A percentile compares a stretch with the other conserved stretches of the same genome.
Evolutionary conservation across 2,113 vertebrate genomes (phyloP).

Genomic region (Odontophorus gujanensis): DNA sequence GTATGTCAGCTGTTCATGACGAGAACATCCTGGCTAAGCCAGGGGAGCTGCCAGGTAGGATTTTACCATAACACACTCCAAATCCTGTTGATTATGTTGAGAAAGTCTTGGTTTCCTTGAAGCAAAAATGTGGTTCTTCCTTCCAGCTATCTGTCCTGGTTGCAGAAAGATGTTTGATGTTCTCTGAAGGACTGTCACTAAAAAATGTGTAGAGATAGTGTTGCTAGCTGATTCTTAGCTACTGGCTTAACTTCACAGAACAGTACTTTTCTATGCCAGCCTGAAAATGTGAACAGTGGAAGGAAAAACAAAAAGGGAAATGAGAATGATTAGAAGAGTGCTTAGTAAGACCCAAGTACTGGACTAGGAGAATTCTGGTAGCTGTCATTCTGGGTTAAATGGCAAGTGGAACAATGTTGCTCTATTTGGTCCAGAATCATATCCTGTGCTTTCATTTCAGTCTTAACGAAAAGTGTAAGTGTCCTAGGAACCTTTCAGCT

Average conservation of each 20-base stretch:
- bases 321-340: not conserved
- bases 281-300: not conserved
- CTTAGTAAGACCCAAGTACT: not conserved
- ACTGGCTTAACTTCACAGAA: not conserved
- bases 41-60: slow-evolving; percentile 90
- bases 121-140: not conserved
- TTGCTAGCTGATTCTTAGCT: not conserved
- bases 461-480: not conserved
- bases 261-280: not conserved
- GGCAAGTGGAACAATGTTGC: not conserved
- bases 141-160: not conserved
- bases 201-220: not conserved
- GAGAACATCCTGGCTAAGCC: slow-evolving; percentile 81
- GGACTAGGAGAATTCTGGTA: not conserved
- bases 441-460: not conserved
- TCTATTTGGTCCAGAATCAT: not conserved
- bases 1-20: slow-evolving; percentile 73
- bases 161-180: not conserved
- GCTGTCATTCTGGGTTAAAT: not conserved
- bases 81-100: not conserved
- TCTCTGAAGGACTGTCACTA: not conserved
- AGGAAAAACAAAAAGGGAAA: not conserved
- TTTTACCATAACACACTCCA: not conserved
- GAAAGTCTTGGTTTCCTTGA: not conserved
- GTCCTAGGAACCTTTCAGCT: not conserved